These are phyloP conservation scores for Hylomyscus alleni DNA, from an alignment of 2,797 vertebrate genomes.

Conservation along the genomic window DNA sequence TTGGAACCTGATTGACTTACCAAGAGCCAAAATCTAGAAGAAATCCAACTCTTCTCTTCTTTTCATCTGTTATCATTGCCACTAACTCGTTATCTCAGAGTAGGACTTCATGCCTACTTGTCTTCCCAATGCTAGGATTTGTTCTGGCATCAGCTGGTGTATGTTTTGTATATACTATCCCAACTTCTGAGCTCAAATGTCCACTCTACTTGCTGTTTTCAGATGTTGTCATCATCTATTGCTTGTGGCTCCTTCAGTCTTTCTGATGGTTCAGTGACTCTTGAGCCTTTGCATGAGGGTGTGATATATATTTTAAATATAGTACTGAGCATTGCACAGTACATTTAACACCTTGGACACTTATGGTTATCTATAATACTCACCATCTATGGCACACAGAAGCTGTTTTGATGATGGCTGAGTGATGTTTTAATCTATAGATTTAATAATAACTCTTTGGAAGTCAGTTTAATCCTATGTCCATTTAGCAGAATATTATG, in stretches of 20 bases:
- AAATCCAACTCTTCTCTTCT: background rate
- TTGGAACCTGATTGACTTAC: background rate
- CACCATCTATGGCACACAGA: background rate
- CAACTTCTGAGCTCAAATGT: background rate
- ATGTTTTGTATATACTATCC: background rate
- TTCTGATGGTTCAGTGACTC: background rate
- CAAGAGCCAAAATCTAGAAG: background rate
- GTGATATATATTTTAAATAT: background rate
- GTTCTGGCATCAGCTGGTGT: background rate
- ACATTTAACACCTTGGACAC: background rate
- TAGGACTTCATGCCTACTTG: background rate
- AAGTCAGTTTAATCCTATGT: background rate
- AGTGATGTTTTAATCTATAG: background rate
- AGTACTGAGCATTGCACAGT: background rate
- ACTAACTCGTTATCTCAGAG: background rate
- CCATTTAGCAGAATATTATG: background rate
- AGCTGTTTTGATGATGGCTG: background rate
- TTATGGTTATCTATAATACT: background rate
- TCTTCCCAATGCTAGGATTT: background rate
- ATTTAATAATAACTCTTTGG: background rate
- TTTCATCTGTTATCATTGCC: background rate
- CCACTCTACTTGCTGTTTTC: background rate
- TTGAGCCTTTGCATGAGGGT: background rate
- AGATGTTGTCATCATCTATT: background rate
- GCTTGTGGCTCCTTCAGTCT: background rate